Evolutionary conservation across 2,797 vertebrate species (phyloP), one percentile per base, ranked within the genome.

Genomic region (Oryzias dopingdopingensis): DNA sequence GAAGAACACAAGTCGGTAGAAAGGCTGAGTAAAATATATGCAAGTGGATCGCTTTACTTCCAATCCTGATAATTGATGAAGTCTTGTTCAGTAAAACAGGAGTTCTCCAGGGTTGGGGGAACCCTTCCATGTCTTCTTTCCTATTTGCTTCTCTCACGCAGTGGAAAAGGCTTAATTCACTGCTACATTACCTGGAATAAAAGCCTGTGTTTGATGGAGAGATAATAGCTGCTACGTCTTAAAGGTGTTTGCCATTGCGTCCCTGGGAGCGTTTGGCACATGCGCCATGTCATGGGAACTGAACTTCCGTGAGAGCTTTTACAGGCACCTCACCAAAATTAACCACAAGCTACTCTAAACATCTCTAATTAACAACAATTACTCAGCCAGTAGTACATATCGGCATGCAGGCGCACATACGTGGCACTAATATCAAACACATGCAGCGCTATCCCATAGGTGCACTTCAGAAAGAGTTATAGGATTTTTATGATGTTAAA

Each of bases 221-320:
- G 50, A 60, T 42, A 52, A 41, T 61, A 67, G 65, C 42, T 57
- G 68, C 42, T 2, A 64, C 57, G 69, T 56, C 59, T 70, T 71
- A 42, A 69, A 79, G 72, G 76, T 81, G 86, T 72, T 69, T 69
- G 65, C 62, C 55, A 49, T 59, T 54, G 62, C 64, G 57, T 64
- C 58, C 72, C 18, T 52, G 62, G 82, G 67, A 60, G 58, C 55
- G 67, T 70, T 72, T 52, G 59, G 77, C 74, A 83, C 77, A 74
- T 81, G 74, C 77, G 71, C 72, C 57, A 70, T 58, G 74, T 87
- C 88, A 83, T 87, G 86, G 90, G 86, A 91, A 90, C 80, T 76
- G 84, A 81, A 90, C 86, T 92, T 91, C 80, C 81, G 75, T 89
- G 89, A 90, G 83, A 75, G 55, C 86, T 90, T 92, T 91, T 90